A percentile compares a stretch with the other conserved stretches of the same genome.
phyloP scores from a whole-genome alignment of 2,888 invertebrate genomes.

The Plemyria rubiginata region DNA sequence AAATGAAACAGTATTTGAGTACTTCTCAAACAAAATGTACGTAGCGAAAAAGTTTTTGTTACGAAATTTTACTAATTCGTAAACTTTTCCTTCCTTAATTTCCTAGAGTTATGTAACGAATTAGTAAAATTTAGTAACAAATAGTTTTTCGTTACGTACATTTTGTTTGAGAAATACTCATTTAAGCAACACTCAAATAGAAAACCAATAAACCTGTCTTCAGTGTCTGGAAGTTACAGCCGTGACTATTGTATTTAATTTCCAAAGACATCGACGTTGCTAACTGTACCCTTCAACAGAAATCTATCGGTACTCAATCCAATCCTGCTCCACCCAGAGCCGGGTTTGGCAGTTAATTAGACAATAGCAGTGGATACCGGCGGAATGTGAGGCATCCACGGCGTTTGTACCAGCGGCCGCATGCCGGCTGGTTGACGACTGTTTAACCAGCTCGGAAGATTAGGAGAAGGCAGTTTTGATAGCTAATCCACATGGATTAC shows the following conservation, averaged over 20 bases:
- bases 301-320: conserved; percentile 12
- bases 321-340: conserved; percentile 8
- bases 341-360: conserved; percentile 32
- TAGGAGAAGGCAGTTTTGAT: conserved; percentile 3
- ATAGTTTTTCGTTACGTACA: no score
- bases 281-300: conserved; percentile 3
- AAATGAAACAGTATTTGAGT: no score
- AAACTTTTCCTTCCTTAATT: no score
- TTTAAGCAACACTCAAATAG: background rate
- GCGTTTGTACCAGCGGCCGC: conserved; percentile 14
- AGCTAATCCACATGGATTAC: no score
- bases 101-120: no score
- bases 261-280: background rate
- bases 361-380: conserved; percentile 24
- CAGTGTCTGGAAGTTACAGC: background rate
- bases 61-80: no score
- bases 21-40: no score
- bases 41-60: no score
- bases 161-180: no score
- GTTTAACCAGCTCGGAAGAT: background rate
- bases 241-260: background rate
- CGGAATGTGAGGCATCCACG: conserved; percentile 27
- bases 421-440: conserved; percentile 10
- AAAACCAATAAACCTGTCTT: background rate
- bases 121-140: no score